Evolutionary conservation across 2,113 vertebrate species (phyloP).

Genomic region (Ochotona princeps): DNA sequence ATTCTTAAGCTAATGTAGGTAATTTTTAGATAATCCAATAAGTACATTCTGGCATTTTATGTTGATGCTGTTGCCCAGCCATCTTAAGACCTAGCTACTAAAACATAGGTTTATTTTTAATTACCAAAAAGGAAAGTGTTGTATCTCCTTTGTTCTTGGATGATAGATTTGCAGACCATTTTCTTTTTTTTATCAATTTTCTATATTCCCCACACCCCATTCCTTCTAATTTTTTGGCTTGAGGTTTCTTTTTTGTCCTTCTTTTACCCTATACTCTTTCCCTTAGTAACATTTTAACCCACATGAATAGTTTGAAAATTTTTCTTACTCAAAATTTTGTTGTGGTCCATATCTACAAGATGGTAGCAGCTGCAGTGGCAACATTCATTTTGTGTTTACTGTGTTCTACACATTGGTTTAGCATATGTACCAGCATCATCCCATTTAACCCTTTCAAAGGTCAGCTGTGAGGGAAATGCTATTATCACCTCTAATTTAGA

Average conservation of each 20-base stretch:
- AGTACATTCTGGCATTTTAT: not conserved
- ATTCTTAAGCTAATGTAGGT: not conserved
- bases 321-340: not conserved
- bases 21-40: conserved; percentile 29
- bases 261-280: not conserved
- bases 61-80: not conserved
- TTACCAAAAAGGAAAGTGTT: not conserved
- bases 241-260: conserved; percentile 1
- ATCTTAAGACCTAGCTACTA: not conserved
- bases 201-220: not conserved
- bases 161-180: not conserved
- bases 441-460: not conserved
- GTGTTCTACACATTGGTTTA: not conserved
- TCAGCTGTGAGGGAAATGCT: not conserved
- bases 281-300: not conserved
- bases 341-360: not conserved
- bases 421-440: not conserved
- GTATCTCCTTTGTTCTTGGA: not conserved
- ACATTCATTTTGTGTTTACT: not conserved
- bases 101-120: conserved; percentile 3
- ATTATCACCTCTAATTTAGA: not conserved
- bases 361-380: not conserved
- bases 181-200: not conserved
- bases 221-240: not conserved
- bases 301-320: conserved; percentile 25